Conservation (phyloP, 1,140 invertebrate species). For the Trachymyrmex septentrionalis region DNA sequence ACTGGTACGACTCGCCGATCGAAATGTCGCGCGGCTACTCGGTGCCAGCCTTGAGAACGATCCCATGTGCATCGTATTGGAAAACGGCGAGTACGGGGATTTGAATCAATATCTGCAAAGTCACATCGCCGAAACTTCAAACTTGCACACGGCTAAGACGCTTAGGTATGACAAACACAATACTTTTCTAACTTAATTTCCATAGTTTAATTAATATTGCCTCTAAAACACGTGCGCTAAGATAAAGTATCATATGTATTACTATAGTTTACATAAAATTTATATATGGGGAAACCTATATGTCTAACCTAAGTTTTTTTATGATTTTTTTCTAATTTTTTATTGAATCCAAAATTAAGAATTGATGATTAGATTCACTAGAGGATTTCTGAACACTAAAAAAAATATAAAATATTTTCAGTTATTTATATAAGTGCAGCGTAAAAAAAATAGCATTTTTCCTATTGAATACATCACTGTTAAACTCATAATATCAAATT, state of each 20-base stretch:
- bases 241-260: neutral
- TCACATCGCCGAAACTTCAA: slow-evolving; percentile 91
- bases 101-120: slow-evolving; percentile 93
- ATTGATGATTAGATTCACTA: no score
- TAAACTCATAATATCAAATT: no score
- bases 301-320: no score
- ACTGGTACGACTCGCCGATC: slow-evolving; percentile 91
- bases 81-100: slow-evolving; percentile 90
- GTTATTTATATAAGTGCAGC: no score
- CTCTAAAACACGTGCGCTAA: neutral
- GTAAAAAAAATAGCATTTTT: no score
- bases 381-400: no score
- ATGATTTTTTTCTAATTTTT: no score
- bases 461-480: no score
- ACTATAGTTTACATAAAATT: neutral
- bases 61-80: slow-evolving; percentile 90
- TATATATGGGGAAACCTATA: neutral
- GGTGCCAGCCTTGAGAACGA: slow-evolving; percentile 92
- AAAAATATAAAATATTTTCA: no score
- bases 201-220: slow-evolving; percentile 9
- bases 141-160: slow-evolving; percentile 88
- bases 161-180: slow-evolving; percentile 86
- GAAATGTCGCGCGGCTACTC: slow-evolving; percentile 92
- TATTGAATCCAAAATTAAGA: no score
- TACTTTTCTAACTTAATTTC: slow-evolving; percentile 20